phyloP scores from a whole-genome alignment of 2,888 invertebrate species.

The Sinotaia quadrata region DNA sequence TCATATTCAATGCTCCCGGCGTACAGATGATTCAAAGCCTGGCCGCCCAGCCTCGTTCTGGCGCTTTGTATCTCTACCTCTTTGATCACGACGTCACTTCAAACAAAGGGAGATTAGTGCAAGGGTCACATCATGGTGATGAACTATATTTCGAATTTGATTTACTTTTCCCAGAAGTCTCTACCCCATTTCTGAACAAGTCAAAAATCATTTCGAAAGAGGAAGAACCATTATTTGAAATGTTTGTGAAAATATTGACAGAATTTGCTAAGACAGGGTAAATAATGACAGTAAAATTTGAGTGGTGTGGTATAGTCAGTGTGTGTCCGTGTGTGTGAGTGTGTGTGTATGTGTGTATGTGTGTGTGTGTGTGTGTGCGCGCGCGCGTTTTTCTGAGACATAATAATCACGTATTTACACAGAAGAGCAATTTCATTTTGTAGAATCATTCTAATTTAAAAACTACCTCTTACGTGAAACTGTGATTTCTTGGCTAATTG shows the following conservation, averaged over 20 bases:
- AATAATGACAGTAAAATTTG: no score
- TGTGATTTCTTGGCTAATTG: no score
- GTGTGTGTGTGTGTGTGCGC: no score
- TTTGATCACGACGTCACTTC: constrained; percentile 19
- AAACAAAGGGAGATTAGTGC: neutral
- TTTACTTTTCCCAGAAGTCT: neutral
- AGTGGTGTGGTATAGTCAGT: no score
- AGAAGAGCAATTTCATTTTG: no score
- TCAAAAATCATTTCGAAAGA: neutral
- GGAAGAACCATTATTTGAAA: neutral
- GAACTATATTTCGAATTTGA: constrained; percentile 20
- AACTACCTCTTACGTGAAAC: no score
- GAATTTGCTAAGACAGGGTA: constrained; percentile 19
- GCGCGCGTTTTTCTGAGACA: no score
- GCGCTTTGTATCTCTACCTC: constrained; percentile 14
- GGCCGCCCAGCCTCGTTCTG: neutral
- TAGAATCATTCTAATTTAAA: no score
- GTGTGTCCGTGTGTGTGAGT: no score
- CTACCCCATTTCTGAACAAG: neutral
- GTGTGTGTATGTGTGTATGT: no score
- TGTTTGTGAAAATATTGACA: neutral
- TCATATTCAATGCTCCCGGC: neutral
- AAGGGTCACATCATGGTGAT: constrained; percentile 1
- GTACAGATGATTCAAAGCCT: neutral
- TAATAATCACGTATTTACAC: no score